Evolutionary conservation across 2,113 vertebrate genomes (phyloP).

Genomic region (Amphiprion ocellaris): DNA sequence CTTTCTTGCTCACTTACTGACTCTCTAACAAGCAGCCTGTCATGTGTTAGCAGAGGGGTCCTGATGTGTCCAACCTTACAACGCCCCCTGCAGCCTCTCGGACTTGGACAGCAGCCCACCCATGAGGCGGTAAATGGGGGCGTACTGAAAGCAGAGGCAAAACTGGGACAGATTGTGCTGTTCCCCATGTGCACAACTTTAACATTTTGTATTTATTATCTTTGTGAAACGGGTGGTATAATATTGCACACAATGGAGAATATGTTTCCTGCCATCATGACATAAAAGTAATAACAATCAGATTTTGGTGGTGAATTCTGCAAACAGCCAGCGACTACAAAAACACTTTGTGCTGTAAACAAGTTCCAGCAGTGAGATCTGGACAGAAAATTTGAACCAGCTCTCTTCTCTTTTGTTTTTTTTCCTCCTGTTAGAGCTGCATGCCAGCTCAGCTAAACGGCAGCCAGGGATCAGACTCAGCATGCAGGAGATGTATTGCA

Average conservation of each 20-base stretch:
- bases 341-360: conserved; percentile 74
- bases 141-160: conserved; percentile 10
- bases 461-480: conserved; percentile 62
- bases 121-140: background rate
- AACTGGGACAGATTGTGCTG: conserved; percentile 14
- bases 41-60: conserved; percentile 5
- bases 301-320: conserved; percentile 43
- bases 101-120: conserved; percentile 34
- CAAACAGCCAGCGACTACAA: conserved; percentile 57
- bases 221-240: background rate
- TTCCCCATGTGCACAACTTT: background rate
- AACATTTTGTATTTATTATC: conserved; percentile 4
- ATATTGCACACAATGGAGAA: conserved; percentile 8
- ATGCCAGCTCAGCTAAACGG: conserved; percentile 54
- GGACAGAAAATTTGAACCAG: conserved; percentile 78
- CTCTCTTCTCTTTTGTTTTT: conserved; percentile 45
- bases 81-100: conserved; percentile 36
- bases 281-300: conserved; percentile 43
- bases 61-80: conserved; percentile 27
- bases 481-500: conserved; percentile 36
- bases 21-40: conserved; percentile 46
- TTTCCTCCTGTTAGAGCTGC: conserved; percentile 38
- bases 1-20: conserved; percentile 30
- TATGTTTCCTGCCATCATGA: conserved; percentile 4
- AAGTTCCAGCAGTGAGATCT: conserved; percentile 74